Evolutionary conservation across 2,888 invertebrate species (phyloP), one percentile per base, ranked within the genome.

Genomic region (Ellobium chinense): DNA sequence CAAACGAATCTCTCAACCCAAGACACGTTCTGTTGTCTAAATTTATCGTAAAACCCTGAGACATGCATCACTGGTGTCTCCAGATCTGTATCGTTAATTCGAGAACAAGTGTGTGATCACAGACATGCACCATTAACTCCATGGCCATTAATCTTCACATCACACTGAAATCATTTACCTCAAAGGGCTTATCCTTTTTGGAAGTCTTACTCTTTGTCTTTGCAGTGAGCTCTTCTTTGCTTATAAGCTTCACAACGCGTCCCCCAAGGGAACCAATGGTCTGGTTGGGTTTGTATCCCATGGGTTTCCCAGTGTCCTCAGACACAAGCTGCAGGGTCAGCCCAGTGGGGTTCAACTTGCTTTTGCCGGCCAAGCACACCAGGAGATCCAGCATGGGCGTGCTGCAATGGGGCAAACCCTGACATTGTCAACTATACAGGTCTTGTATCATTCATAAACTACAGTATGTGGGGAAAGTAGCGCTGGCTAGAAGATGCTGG

Each of bases 371-470:
- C 86, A 96, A 94, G 90, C 96, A 95, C 75, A 96, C 95, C 85
- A 96, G 94, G 68, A 96, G 94, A 91, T 96, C 96, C 95, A 96
- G 95, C 96, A 96, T 96, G 54, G 96, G 96, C 34, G 95, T 96
- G 91, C 96, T 96, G 93, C 82, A 94, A 93, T 81, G 27, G 9
- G 66, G 36, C 9, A 69, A 62, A 62, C 37, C 58, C 54, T 31
- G 56, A 18, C 9, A 24, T 12, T 2, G 62, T 56, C 27, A 70
- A 31, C 58, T 7, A 46, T 18, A 46, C 18, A n/a, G n/a, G n/a
- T n/a, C n/a, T n/a, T n/a, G n/a, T n/a, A n/a, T n/a, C n/a, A n/a
- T n/a, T n/a, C n/a, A n/a, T n/a, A n/a, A n/a, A n/a, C n/a, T n/a
- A n/a, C n/a, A n/a, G n/a, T n/a, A n/a, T n/a, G n/a, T n/a, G n/a